Evolutionary conservation across 2,797 vertebrate genomes (phyloP), one percentile per base, ranked within the genome.

Genomic region (Sciurus vulgaris): DNA sequence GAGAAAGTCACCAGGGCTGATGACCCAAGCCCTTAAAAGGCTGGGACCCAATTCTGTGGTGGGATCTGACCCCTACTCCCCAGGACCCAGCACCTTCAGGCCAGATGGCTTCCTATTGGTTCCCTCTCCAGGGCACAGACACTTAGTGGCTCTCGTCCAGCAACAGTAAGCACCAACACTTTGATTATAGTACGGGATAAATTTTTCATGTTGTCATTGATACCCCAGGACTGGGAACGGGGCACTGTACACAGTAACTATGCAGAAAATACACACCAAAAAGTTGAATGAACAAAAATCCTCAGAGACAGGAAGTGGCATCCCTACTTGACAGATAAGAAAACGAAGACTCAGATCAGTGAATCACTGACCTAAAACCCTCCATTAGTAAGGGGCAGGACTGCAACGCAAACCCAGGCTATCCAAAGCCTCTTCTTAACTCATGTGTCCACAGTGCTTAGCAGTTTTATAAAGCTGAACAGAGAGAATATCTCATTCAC

Each of bases 21-120:
- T 69, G 82, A 89, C 54, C 79, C 5, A 85, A 87, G 24, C 73
- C 56, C 30, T 87, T 10, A 95, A 91, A 96, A 79, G 30, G n/a
- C 70, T 47, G 91, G 54, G 54, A 74, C 41, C 82, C 63, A 30
- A 35, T 85, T 20, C 30, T 82, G 35, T 15, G 73, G 79, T 59
- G 10, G 22, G 56, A 91, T 24, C 72, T 56, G 54, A 47, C 41
- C 30, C 14, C 51, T 67, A 54, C 9, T n/a, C n/a, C 35, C 65
- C 17, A 38, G 4, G 10, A 20, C 17, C 78, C 4, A 35, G 65
- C 63, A 33, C 38, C 85, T 82, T 86, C 38, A 18, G 11, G 24
- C 38, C 72, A 74, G 65, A 70, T 67, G 54, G 44, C 28, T 56
- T 76, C 38, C 8, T 0, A 4, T 44, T 20, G 10, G 2, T 20